A percentile compares a stretch with the other conserved stretches of the same genome.
Conservation (phyloP, 2,797 vertebrate genomes). For the Trachurus trachurus region DNA sequence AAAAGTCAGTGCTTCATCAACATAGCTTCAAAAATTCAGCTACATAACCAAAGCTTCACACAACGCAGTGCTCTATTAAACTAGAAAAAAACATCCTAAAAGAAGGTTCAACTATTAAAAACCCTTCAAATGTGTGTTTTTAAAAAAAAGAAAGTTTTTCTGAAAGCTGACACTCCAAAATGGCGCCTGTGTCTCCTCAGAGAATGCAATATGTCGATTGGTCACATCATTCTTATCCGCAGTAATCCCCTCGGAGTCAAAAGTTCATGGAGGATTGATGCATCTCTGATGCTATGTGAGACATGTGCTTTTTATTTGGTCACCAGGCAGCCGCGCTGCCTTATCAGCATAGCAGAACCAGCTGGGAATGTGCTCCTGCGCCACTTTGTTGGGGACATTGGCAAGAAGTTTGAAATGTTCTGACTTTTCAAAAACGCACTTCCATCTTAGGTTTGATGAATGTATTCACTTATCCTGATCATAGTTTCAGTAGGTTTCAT, state of each 20-base stretch:
- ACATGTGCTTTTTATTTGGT: slow-evolving; percentile 83
- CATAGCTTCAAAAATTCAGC: too few species aligned
- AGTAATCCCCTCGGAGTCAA: slow-evolving; percentile 68
- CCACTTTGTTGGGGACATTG: slow-evolving; percentile 47
- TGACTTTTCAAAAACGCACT: slow-evolving; percentile 29
- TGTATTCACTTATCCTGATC: slow-evolving; percentile 11
- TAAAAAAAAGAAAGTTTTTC: neutral
- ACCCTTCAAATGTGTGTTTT: neutral
- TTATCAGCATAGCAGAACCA: slow-evolving; percentile 75
- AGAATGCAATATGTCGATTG: slow-evolving; percentile 44
- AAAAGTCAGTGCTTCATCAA: too few species aligned
- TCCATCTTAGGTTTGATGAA: slow-evolving; percentile 11
- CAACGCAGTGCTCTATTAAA: neutral
- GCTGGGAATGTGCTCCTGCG: slow-evolving; percentile 67
- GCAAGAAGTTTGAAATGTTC: slow-evolving; percentile 15
- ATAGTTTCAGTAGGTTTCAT: slow-evolving; percentile 9
- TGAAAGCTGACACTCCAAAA: slow-evolving; percentile 41
- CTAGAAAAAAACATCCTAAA: neutral
- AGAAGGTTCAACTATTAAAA: neutral
- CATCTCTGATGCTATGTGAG: slow-evolving; percentile 70
- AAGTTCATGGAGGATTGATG: slow-evolving; percentile 78
- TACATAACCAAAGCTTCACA: neutral
- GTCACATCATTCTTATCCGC: slow-evolving; percentile 63
- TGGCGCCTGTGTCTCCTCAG: slow-evolving; percentile 43
- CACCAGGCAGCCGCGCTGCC: slow-evolving; percentile 62